Evolutionary conservation across 2,113 vertebrate species (phyloP), one percentile per base, ranked within the genome.

Genomic region (Empidonax traillii): DNA sequence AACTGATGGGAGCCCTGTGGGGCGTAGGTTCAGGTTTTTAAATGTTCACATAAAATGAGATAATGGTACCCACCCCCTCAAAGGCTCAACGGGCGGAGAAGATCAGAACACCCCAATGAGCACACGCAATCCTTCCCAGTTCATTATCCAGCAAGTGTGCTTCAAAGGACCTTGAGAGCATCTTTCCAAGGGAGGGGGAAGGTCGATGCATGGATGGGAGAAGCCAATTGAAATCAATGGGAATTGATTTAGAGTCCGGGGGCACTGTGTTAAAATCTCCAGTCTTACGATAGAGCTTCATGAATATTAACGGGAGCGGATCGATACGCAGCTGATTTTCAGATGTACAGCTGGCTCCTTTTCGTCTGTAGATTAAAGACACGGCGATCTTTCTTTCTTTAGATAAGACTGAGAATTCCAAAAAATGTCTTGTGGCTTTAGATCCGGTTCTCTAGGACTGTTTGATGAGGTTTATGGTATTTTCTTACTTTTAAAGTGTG

Each of bases 261-360:
- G 98, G 97, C 94, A 97, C 96, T 96, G 96, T 98, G 98, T 98
- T 98, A 98, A 98, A 98, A 98, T 98, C 98, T 97, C 96, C 88
- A 97, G 97, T 91, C 93, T 96, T 96, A 96, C 97, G 93, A 97
- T 98, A 87, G 61, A 96, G 95, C 96, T 97, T 98, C 98, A 98
- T 98, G 98, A 98, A 98, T 98, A 98, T 98, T 98, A 98, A 98
- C 97, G 81, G 96, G 25, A 80, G 83, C 24, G 24, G 96, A 98
- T 98, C 98, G 96, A 98, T 98, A 98, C 87, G 24, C 96, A 97
- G 97, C 97, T 98, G 98, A 98, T 98, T 98, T 98, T 98, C 97
- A 97, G 97, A 98, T 72, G 95, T 97, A 98, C 96, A 97, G 96
- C 96, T 97, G 97, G 97, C 97, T 98, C 96, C 96, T 97, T 97